These are phyloP conservation scores for Trididemnum nubilum DNA, from an alignment of 23 tunicate species.

Conservation along the genomic window DNA sequence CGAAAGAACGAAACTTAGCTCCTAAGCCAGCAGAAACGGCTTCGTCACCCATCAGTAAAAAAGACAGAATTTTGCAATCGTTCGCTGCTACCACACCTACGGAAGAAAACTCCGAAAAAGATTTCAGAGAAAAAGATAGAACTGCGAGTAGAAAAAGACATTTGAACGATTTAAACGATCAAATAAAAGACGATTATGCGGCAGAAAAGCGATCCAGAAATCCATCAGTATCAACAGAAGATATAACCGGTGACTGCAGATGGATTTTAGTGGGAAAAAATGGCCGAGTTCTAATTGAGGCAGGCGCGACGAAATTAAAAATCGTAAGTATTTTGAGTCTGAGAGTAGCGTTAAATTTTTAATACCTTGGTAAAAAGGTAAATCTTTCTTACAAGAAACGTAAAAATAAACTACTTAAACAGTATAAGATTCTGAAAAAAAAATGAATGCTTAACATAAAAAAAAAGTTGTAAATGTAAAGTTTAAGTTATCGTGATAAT, in stretches of 20 bases:
- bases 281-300: not conserved
- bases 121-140: not conserved
- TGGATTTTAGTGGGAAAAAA: not conserved
- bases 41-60: slow-evolving; percentile 3
- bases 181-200: not conserved
- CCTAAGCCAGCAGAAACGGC: not conserved
- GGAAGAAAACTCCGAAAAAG: not conserved
- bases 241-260: not conserved
- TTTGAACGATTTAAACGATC: not conserved
- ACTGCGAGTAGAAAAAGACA: not conserved
- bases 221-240: not conserved
- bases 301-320: not conserved
- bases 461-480: too few relatives aligned
- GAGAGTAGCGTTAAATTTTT: not conserved
- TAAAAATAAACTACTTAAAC: not conserved
- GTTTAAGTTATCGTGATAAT: too few relatives aligned
- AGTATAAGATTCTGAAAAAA: too few relatives aligned
- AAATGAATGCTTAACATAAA: too few relatives aligned
- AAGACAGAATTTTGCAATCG: slow-evolving; percentile 15
- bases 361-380: not conserved
- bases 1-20: not conserved
- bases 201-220: not conserved
- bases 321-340: not conserved
- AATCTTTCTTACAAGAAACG: not conserved
- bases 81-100: not conserved